Percentiles rank a stretch among this genome's conserved stretches.
Evolutionary conservation across 2,888 invertebrate genomes (phyloP).

Genomic region (Cerastis leucographa): DNA sequence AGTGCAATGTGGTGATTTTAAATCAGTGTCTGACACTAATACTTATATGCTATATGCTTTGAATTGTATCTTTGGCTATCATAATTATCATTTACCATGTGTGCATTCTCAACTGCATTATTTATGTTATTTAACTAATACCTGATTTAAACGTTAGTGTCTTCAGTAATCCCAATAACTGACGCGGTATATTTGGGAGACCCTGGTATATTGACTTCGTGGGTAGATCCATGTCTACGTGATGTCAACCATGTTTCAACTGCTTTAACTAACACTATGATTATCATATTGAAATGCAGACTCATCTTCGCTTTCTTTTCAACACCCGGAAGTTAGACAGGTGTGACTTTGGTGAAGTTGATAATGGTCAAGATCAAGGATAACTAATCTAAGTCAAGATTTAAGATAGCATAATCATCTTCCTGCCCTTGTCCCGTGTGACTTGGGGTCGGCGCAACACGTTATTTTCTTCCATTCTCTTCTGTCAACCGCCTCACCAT

Average conservation of each 20-base stretch:
- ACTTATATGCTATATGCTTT: background rate
- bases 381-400: background rate
- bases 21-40: background rate
- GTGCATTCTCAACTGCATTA: background rate
- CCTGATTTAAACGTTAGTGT: background rate
- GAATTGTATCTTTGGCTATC: no score
- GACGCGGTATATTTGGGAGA: background rate
- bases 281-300: constrained; percentile 11
- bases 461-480: no score
- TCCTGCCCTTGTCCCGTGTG: no score
- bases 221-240: background rate
- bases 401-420: no score
- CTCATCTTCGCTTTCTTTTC: constrained; percentile 41
- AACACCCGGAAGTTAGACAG: constrained; percentile 34
- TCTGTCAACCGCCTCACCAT: no score
- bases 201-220: background rate
- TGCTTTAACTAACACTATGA: constrained; percentile 2
- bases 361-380: background rate
- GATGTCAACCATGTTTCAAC: constrained; percentile 28
- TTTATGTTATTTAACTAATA: background rate
- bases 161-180: background rate
- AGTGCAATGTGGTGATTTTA: background rate
- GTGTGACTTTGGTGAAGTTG: constrained; percentile 14
- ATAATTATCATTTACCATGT: no score
- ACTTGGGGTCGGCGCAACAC: no score